Conservation (phyloP, 2,888 invertebrate species). For the Pollenia angustigena region DNA sequence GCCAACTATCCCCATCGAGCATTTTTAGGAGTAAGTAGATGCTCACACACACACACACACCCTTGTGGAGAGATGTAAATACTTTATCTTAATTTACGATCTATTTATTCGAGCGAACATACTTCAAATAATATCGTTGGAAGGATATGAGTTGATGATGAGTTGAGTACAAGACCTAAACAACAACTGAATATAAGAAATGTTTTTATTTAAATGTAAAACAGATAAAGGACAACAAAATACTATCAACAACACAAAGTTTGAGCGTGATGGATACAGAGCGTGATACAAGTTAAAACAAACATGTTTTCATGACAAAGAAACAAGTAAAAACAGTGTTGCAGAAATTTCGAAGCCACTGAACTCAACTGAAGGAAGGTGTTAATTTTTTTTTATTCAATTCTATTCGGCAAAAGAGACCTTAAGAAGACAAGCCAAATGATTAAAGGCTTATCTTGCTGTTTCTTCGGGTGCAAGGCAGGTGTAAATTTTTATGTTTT, state of each 20-base stretch:
- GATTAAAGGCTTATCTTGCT: slow-evolving; percentile 62
- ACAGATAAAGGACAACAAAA: slow-evolving; percentile 55
- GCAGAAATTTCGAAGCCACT: slow-evolving; percentile 1
- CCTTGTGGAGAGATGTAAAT: not conserved
- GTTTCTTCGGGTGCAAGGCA: slow-evolving; percentile 32
- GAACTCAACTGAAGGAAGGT: slow-evolving; percentile 46
- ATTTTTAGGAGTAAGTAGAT: not conserved
- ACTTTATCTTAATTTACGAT: slow-evolving; percentile 46
- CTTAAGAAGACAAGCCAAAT: not conserved
- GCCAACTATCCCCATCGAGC: slow-evolving; percentile 3
- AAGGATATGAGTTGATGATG: slow-evolving; percentile 36
- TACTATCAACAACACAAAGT: slow-evolving; percentile 21
- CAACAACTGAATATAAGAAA: not conserved
- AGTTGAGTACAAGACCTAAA: slow-evolving; percentile 26
- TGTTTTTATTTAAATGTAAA: slow-evolving; percentile 49
- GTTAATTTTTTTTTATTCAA: slow-evolving; percentile 41
- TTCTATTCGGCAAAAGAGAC: not conserved
- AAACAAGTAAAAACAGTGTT: slow-evolving; percentile 15
- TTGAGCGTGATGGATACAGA: slow-evolving; percentile 38
- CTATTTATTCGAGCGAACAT: not conserved
- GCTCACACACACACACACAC: not conserved
- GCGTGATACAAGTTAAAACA: slow-evolving; percentile 18
- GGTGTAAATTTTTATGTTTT: slow-evolving; percentile 33
- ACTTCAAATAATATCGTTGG: slow-evolving; percentile 25
- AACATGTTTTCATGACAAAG: not conserved